Base-by-base conservation (phyloP, 1,140 invertebrate genomes). In the Paralvinella palmiformis region DNA sequence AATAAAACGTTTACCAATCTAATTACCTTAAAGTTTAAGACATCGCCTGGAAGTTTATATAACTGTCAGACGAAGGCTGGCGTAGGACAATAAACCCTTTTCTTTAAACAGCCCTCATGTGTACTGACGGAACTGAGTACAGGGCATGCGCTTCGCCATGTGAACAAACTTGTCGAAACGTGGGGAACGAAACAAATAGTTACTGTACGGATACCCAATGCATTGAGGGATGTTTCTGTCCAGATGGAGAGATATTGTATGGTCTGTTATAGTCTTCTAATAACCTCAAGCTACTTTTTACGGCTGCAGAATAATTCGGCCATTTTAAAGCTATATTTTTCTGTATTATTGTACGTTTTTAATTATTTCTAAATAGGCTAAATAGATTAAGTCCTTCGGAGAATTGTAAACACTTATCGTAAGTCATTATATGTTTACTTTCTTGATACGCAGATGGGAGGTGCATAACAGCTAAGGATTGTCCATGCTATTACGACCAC, bases 211-310 rank as follows among this genome's bases (percentile, higher is more conserved):
- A 82, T 2, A 80, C 85, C 89, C 41, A 83, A 35, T 94, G 91
- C 73, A 87, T 91, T 0, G 91, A 94, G 77, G 92, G 92, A 0
- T 95, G 92, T 77, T 90, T 90, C 66, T 95, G 92, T 76, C 89
- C 90, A 0, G 78, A 83, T 36, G 91, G 90, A 89, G 2, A 88
- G 68, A 82, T 84, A 29, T 61, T 68, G 71, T 75, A 67, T 62
- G 72, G 10, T 10, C 13, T 3, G 5, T 48, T 24, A 5, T 4
- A 48, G 45, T 15, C 6, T 6, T 22, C 5, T 48, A 24, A 17
- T 5, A 7, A 48, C 20, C 45, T 22, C 45, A 48, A 48, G 6
- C 20, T n/a, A 50, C 20, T 22, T 27, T n/a, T 5, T 22, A 50
- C 20, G 15, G 27, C 45, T n/a, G 6, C 6, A n/a, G 45, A 5